Evolutionary conservation across 2,113 vertebrate genomes (phyloP), one percentile per base, ranked within the genome.

Genomic region (Tiliqua scincoides): DNA sequence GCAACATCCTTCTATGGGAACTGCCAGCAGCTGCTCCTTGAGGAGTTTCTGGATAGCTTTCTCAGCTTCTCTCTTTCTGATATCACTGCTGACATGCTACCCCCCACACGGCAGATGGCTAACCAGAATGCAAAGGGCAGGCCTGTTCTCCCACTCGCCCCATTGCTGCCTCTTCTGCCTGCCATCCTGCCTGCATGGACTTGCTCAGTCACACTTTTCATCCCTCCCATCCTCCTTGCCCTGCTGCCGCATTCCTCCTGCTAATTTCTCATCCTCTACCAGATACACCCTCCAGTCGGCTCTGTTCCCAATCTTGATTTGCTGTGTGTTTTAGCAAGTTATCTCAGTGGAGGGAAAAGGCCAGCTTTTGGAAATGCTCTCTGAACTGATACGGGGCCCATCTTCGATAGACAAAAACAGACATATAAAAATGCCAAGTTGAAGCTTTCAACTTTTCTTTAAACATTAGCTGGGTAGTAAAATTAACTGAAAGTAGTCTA

Each of bases 391-490:
- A 86, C 7, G 70, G 70, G 61, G 10, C n/a, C 78, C 63, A n/a
- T 43, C 78, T 86, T 80, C 63, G 62, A 37, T 52, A 81, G 78
- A 35, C 59, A 35, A 80, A 63, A 73, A 73, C 59, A 86, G 78
- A 43, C 32, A 74, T 37, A 74, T 86, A 86, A 86, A 86, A 86
- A 81, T 65, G 70, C 59, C 79, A 86, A 81, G 79, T 65, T n/a
- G 8, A 81, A 37, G 43, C 70, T 65, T 81, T 86, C 78, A 86
- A 73, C 59, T 86, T 86, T 81, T 81, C 78, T 65, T 77, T 76
- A 67, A 67, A 73, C 83, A 77, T 85, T 86, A 81, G 59, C 77
- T 73, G 68, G n/a, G n/a, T 73, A 80, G 59, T 80, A 86, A 74
- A 80, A 80, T 80, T 62, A 54, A 86, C 57, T 35, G 40, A 70